Conservation (phyloP, 2,113 vertebrate species). For the Chitala chitala region DNA sequence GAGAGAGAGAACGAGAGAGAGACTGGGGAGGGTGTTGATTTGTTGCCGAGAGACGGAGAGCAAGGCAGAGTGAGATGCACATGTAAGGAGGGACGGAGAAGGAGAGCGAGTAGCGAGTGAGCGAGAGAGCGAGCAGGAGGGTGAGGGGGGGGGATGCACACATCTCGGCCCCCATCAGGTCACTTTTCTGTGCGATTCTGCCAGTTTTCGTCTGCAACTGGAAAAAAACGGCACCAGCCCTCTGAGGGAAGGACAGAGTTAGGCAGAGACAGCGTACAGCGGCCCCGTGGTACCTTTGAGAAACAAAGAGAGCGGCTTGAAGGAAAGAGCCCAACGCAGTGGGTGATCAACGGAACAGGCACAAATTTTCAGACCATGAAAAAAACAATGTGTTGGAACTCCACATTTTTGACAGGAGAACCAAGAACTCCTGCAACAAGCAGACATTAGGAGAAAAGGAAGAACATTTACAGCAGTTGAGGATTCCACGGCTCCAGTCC, state of each 20-base stretch:
- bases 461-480: too few species aligned
- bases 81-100: constrained; percentile 31
- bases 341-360: background rate
- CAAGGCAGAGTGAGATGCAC: constrained; percentile 23
- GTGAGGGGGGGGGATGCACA: constrained; percentile 30
- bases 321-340: too few species aligned
- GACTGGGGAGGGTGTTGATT: constrained; percentile 54
- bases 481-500: background rate
- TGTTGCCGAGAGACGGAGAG: constrained; percentile 52
- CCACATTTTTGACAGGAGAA: too few species aligned
- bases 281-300: constrained; percentile 22
- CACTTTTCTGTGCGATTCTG: constrained; percentile 43
- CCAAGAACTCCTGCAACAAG: too few species aligned
- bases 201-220: constrained; percentile 41
- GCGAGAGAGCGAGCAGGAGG: constrained; percentile 40
- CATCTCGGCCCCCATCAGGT: constrained; percentile 40
- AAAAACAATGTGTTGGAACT: too few species aligned
- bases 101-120: constrained; percentile 34
- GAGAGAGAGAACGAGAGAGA: background rate
- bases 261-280: constrained; percentile 20
- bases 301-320: constrained; percentile 24
- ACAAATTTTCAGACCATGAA: too few species aligned
- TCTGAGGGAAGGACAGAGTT: constrained; percentile 22
- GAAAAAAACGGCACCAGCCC: constrained; percentile 7
- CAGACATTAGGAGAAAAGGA: too few species aligned